Base-by-base conservation (phyloP, 2,113 vertebrate species). In the Danionella cerebrum region DNA sequence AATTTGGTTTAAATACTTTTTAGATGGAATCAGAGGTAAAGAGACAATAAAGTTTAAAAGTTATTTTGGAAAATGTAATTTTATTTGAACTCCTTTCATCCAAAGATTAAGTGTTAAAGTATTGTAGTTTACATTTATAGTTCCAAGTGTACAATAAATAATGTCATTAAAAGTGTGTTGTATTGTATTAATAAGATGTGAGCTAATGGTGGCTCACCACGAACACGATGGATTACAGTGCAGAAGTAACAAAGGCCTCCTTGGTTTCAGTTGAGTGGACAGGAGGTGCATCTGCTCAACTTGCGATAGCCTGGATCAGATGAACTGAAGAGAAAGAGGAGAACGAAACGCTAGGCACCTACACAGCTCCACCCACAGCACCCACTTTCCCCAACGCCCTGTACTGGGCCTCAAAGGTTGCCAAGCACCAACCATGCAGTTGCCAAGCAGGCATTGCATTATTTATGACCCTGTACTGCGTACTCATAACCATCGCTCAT, bases 381-480 rank as follows among this genome's bases (percentile, higher is more conserved):
- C 62, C 47, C 52, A 38, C 52, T 22, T 22, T 60, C 58, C 62
- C 67, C 60, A 53, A 62, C 54, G 45, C 41, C 35, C 7, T n/a
- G n/a, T n/a, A 69, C 19, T 42, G 70, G 35, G 75, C 66, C 42
- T 48, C 47, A 71, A 9, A n/a, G 62, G 86, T 88, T 88, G 86
- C 86, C 84, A 78, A 36, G 79, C 73, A 74, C 63, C 66, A 33
- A 53, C 58, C n/a, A 78, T 71, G 80, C 83, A 50, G 81, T 85
- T 82, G 71, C 86, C 83, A 81, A 72, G 79, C 82, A 82, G 80
- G 81, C 59, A 22, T 25, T 89, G 81, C 85, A 90, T 90, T 86
- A 89, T 90, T 89, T 78, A 90, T 89, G 76, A 65, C 12, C 50
- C 50, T 16, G 38, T 19, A 74, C 76, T 79, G 78, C 59, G 4